These are phyloP conservation scores for Arge pagana DNA, from an alignment of 2,888 invertebrate species.

Conservation along the genomic window DNA sequence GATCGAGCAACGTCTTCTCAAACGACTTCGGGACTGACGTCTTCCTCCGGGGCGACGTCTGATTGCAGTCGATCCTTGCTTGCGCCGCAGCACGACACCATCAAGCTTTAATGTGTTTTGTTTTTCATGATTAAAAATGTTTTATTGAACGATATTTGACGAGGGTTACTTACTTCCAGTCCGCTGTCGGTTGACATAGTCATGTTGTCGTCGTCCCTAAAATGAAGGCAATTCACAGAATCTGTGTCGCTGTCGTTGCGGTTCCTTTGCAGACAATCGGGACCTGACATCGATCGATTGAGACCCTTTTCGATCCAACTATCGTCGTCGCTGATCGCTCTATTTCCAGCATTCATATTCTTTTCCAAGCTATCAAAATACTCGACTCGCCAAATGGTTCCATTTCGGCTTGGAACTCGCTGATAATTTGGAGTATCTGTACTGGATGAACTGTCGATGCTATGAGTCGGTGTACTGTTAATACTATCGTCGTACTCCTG, in stretches of 20 bases:
- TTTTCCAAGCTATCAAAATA: slow-evolving; percentile 57
- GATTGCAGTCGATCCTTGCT: slow-evolving; percentile 71
- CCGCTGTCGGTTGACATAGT: slow-evolving; percentile 56
- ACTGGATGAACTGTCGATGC: slow-evolving; percentile 53
- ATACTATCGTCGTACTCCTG: slow-evolving; percentile 45
- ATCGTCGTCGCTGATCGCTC: slow-evolving; percentile 59
- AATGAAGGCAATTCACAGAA: slow-evolving; percentile 52
- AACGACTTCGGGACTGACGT: slow-evolving; percentile 68
- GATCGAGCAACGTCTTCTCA: slow-evolving; percentile 79
- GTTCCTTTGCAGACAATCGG: slow-evolving; percentile 62
- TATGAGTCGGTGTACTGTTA: slow-evolving; percentile 53
- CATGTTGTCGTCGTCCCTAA: slow-evolving; percentile 54
- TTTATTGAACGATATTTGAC: neutral
- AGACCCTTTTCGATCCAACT: slow-evolving; percentile 61
- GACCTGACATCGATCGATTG: slow-evolving; percentile 65
- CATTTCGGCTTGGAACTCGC: slow-evolving; percentile 53
- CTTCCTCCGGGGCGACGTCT: slow-evolving; percentile 71
- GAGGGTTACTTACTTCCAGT: slow-evolving; percentile 44
- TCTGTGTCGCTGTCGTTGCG: slow-evolving; percentile 56
- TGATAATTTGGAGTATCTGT: slow-evolving; percentile 53
- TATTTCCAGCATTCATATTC: slow-evolving; percentile 46
- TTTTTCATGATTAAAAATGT: too few species aligned
- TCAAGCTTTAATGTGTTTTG: slow-evolving; percentile 48
- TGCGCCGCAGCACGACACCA: slow-evolving; percentile 62
- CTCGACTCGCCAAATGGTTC: slow-evolving; percentile 51